These are phyloP conservation scores for Machimus rusticus DNA, from an alignment of 2,888 invertebrate genomes.

Conservation along the genomic window DNA sequence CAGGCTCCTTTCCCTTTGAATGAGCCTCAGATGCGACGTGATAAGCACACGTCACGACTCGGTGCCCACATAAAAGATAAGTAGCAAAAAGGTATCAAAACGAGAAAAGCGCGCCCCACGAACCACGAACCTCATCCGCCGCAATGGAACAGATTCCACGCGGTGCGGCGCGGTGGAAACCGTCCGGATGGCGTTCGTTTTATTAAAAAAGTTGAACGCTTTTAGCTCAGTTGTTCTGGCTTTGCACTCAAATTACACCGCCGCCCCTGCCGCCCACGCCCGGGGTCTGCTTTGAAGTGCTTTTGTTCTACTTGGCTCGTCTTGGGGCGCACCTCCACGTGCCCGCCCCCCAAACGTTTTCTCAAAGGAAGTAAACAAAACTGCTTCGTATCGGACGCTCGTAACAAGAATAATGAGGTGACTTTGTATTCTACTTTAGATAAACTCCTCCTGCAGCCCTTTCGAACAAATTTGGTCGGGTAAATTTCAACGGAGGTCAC, in stretches of 20 bases:
- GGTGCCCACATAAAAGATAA: background rate
- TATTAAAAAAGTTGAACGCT: conserved; percentile 35
- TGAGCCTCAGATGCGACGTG: background rate
- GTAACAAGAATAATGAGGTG: conserved; percentile 19
- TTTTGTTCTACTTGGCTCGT: background rate
- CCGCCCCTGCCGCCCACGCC: background rate
- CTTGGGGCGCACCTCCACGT: background rate
- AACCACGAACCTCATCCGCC: background rate
- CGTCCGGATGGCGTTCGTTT: conserved; percentile 1
- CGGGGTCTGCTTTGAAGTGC: background rate
- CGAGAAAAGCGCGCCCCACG: background rate
- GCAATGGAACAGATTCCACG: background rate
- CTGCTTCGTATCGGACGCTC: background rate
- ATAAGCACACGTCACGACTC: conserved; percentile 21
- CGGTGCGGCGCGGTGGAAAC: background rate
- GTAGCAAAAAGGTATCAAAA: background rate
- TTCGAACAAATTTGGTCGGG: background rate
- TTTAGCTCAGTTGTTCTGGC: conserved; percentile 16
- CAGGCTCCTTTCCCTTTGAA: background rate
- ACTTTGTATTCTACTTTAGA: background rate
- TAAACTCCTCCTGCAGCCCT: background rate
- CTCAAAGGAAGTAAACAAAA: background rate
- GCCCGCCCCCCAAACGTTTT: background rate
- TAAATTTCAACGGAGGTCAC: background rate
- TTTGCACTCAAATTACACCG: conserved; percentile 17